phyloP scores from a whole-genome alignment of 2,113 vertebrate genomes.

The Ciconia maguari region DNA sequence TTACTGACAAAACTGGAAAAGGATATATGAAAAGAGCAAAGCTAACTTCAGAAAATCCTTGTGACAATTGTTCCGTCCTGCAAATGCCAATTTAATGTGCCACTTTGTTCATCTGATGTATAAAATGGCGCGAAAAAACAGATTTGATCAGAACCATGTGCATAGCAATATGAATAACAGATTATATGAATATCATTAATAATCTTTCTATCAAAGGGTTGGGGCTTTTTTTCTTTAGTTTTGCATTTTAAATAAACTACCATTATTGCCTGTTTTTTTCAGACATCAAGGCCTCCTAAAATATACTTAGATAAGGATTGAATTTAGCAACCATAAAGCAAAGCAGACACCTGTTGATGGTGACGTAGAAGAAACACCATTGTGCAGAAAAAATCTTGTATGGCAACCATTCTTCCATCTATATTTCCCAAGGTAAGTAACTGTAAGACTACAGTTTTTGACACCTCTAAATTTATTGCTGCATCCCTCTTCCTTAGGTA shows the following conservation, averaged over 20 bases:
- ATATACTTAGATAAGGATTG: not conserved
- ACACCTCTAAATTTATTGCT: not conserved
- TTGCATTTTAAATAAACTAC: not conserved
- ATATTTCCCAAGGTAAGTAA: not conserved
- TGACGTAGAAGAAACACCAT: not conserved
- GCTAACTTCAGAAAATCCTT: constrained; percentile 57
- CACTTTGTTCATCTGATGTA: constrained; percentile 38
- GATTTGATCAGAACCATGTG: constrained; percentile 67
- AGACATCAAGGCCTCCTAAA: not conserved
- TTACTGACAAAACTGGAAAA: constrained; percentile 58
- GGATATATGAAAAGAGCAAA: constrained; percentile 54
- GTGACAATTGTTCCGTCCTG: constrained; percentile 45
- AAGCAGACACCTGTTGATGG: not conserved
- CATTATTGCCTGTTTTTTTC: not conserved
- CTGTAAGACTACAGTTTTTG: not conserved
- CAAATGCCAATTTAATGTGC: constrained; percentile 56
- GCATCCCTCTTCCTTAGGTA: not conserved
- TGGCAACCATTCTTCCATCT: not conserved
- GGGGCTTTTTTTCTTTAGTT: not conserved
- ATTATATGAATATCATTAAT: not conserved
- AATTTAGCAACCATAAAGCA: not conserved
- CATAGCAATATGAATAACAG: constrained; percentile 42
- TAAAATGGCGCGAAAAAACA: constrained; percentile 13
- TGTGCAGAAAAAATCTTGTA: not conserved
- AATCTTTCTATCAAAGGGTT: constrained; percentile 16